Base-by-base conservation (phyloP, 2,113 vertebrate genomes). In the Gymnogyps californianus region DNA sequence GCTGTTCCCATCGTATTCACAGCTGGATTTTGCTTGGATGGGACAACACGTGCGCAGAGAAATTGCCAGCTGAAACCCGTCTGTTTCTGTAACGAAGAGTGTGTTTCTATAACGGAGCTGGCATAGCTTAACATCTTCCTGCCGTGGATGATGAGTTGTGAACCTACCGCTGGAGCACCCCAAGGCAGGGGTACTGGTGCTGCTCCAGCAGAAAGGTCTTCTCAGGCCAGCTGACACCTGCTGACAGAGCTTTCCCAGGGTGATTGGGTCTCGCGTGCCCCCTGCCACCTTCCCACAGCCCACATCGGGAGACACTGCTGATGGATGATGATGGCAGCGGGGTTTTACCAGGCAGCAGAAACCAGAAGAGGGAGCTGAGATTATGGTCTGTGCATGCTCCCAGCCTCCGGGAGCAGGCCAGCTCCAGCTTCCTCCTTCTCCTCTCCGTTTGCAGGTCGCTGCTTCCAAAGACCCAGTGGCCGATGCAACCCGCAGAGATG, bases 241-340 rank as follows among this genome's bases (percentile, higher is more conserved):
- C 57, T 44, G 20, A 21, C 20, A 34, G 59, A 49, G 22, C 36
- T 25, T 84, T 44, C 42, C 31, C 18, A 8, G 34, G 34, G 18
- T 13, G 31, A 7, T 5, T 14, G 38, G 13, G 8, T 59, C 49
- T 72, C 40, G 16, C 2, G 2, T 5, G 18, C 9, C 34, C 51
- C 47, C 47, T 64, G 46, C 46, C 34, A 17, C 1, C 69, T 66
- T 59, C 83, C 32, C n/a, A 47, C 32, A 40, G 78, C n/a, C 61
- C 14, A 3, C 2, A 31, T 0, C 1, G 0, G 36, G 40, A 55
- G n/a, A 7, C 26, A 11, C 13, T 80, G 81, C 64, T 87, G 58
- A 6, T 9, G n/a, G 19, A 21, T 31, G 46, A 3, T 31, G 36
- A 6, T 4, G 13, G 46, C 66, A 51, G 42, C 0, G 0, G 25